Base-by-base conservation (phyloP, 2,113 vertebrate genomes). In the Catagonus wagneri region DNA sequence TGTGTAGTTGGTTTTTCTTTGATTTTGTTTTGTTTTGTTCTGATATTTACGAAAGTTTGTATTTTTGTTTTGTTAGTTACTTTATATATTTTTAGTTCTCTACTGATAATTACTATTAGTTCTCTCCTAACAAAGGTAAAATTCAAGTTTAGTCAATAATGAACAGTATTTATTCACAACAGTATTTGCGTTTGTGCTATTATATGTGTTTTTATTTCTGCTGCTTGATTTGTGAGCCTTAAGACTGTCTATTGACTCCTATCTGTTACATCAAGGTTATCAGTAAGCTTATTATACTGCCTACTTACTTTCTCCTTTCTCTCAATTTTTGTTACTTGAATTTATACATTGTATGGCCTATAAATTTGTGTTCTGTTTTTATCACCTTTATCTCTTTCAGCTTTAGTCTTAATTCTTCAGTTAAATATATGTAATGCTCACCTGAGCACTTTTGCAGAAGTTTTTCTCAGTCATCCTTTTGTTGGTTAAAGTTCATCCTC, bases 21-120 rank as follows among this genome's bases (percentile, higher is more conserved):
- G 72, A 11, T 69, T 84, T 95, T 89, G n/a, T n/a, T n/a, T n/a
- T n/a, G n/a, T 83, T 75, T 90, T 93, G 6, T 93, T 88, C 36
- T 78, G 76, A 44, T 94, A 50, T 94, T 90, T 91, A 88, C 39
- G 29, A 94, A 93, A 44, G 2, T 83, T 97, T 91, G 7, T 84
- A 22, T 90, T 88, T 96, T 90, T 79, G 68, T 65, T 14, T 81
- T 92, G 65, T 23, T 94, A 65, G 78, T 61, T 96, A 78, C n/a
- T 84, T 79, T 79, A 89, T 75, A 54, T 71, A 60, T 74, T 61
- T 68, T 93, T 95, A 69, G 68, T 54, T 86, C 20, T 85, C 23
- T 71, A 8, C 86, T 94, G 74, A 61, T 60, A 87, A 23, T 79
- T 94, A 56, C 60, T 87, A 7, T 81, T 90, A 74, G 25, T 86